Evolutionary conservation across 2,797 vertebrate species (phyloP), one percentile per base, ranked within the genome.

Genomic region (Micropoecilia bifurca): DNA sequence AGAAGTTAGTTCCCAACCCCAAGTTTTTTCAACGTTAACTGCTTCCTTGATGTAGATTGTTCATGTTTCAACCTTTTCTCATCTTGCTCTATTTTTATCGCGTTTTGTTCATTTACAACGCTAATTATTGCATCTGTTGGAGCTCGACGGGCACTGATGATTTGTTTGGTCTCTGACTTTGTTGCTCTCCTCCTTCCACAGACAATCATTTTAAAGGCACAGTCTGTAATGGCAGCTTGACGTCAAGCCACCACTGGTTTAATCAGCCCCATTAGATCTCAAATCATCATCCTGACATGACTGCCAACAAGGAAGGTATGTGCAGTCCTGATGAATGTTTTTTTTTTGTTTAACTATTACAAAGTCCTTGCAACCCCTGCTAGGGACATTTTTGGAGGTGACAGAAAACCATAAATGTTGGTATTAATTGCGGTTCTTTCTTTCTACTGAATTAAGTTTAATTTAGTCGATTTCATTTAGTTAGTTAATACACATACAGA

Each of bases 121-220:
- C 55, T 30, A 72, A 13, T 36, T 36, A 16, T 1, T 6, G 16
- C 10, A 4, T 20, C 45, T n/a, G 41, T 12, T 74, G 63, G 43
- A 76, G 43, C 41, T 41, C 1, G 41, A 6, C 33, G 33, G 66
- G 71, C 14, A n/a, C 1, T 28, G 48, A 73, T 30, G 33, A 57
- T 43, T 50, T 43, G 66, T 73, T 77, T 72, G 33, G 36, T 69
- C 45, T 16, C 48, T 16, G 48, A 45, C 61, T 55, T 50, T 75
- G 10, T 59, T 75, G 71, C 75, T 82, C 53, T 66, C 28, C 14
- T 57, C 46, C n/a, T 80, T 66, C 14, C 77, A 25, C 22, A 41
- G 63, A 72, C 50, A 84, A 77, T 83, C 75, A 84, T 63, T 75
- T 50, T 63, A 30, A 39, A 71, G 48, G 28, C 47, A 61, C 71